Percentiles rank a stretch among this genome's conserved stretches.
Evolutionary conservation across 2,113 vertebrate species (phyloP).

Genomic region (Ranitomeya variabilis): DNA sequence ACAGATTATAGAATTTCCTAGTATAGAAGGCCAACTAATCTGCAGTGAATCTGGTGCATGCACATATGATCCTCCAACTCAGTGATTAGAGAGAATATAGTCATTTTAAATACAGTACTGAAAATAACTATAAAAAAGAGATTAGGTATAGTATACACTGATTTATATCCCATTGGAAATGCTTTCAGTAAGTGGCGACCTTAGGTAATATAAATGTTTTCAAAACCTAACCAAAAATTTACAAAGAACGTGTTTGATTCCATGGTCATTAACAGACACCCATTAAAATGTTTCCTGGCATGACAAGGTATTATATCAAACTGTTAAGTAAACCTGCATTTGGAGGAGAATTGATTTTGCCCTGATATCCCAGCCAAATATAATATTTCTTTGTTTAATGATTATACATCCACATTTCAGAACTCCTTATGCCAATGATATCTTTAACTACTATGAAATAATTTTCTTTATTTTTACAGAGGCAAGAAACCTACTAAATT

Average conservation of each 20-base stretch:
- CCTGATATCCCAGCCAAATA: background rate
- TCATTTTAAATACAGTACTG: no score
- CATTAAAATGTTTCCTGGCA: conserved; percentile 29
- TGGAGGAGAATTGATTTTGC: conserved; percentile 6
- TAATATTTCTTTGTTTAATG: background rate
- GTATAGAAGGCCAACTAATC: no score
- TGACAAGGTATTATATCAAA: background rate
- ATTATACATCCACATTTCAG: background rate
- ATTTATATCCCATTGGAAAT: background rate
- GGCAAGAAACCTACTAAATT: background rate
- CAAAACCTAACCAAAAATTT: background rate
- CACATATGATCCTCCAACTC: no score
- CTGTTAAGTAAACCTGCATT: background rate
- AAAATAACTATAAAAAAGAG: no score
- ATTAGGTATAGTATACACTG: background rate
- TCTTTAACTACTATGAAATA: background rate
- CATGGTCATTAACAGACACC: background rate
- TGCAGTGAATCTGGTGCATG: no score
- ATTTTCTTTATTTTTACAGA: background rate
- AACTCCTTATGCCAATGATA: background rate
- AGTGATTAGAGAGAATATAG: no score
- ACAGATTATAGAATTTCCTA: no score
- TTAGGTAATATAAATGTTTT: background rate
- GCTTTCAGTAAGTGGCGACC: background rate
- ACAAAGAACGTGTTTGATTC: background rate